These are phyloP conservation scores for Cervus canadensis DNA, from an alignment of 2,113 vertebrate genomes.

Conservation along the genomic window DNA sequence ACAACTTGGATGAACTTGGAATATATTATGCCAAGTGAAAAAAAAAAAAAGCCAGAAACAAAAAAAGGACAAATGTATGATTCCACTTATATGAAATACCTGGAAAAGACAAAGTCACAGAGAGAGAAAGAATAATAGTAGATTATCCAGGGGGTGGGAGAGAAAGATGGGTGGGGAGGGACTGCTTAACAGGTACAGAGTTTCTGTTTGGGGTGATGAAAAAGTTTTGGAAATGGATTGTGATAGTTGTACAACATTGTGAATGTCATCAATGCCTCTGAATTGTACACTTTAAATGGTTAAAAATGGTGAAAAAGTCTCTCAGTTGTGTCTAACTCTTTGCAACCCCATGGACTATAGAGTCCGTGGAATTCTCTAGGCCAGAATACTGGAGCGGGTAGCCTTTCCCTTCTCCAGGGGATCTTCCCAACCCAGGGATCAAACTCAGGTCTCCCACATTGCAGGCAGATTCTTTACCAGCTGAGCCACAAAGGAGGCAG, in stretches of 20 bases:
- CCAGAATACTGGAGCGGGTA: neutral
- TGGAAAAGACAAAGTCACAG: neutral
- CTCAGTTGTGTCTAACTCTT: neutral
- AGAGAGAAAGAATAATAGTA: neutral
- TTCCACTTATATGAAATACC: neutral
- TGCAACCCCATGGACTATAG: neutral
- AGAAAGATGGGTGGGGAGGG: neutral
- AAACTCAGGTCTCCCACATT: neutral
- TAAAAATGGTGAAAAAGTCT: neutral
- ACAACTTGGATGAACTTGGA: neutral
- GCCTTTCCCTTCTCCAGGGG: neutral
- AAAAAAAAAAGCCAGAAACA: no score
- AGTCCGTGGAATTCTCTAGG: neutral
- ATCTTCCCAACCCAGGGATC: neutral
- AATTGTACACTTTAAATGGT: neutral
- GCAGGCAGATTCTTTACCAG: neutral
- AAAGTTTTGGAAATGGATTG: neutral
- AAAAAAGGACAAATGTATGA: neutral
- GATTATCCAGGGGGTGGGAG: no score
- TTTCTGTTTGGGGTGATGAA: neutral
- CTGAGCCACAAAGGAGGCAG: neutral
- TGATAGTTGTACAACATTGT: neutral
- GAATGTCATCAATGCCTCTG: no score
- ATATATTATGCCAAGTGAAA: neutral
- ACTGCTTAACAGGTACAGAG: neutral